Evolutionary conservation across 2,113 vertebrate genomes (phyloP), one percentile per base, ranked within the genome.

Genomic region (Excalfactoria chinensis): DNA sequence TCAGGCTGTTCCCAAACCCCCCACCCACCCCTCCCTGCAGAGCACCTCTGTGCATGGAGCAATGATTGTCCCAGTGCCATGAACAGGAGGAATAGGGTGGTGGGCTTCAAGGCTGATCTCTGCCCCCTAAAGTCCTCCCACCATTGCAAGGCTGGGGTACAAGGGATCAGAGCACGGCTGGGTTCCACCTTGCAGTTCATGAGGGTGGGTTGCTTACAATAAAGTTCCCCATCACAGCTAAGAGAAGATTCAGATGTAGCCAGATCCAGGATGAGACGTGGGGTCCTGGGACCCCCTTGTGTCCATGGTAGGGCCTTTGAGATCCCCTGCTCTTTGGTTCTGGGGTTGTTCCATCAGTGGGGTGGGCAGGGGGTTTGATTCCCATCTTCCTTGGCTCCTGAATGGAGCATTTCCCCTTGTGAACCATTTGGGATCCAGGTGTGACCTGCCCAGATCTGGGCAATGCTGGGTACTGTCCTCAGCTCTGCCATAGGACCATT

Each of bases 131-230:
- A n/a, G 26, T 10, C 43, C 22, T 51, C 60, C 77, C 51, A 4
- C 2, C 0, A 28, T 60, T 32, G 62, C n/a, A 13, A 3, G 1
- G 22, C 48, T 44, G 34, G 51, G 75, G 30, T 56, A 7, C 8
- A 1, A 19, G 53, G 77, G 55, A 12, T 44, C 35, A 6, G 12
- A 35, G 41, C 34, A 1, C 25, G 26, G 20, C 68, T 66, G 51
- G 11, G 1, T 9, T 48, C 20, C 6, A 0, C 34, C 34, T 34
- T 28, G 1, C 37, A 5, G 1, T 15, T 71, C 22, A 11, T 11
- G 37, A 7, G 37, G 16, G 14, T 1, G 25, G 32, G 48, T 49
- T 22, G 37, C 51, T 72, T 51, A 9, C 43, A 84, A 84, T 78
- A 77, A 78, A 72, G 59, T 18, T 71, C 51, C 58, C 58, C 58